Base-by-base conservation (phyloP, 2,113 vertebrate species). In the Petrocephalus zakoni region DNA sequence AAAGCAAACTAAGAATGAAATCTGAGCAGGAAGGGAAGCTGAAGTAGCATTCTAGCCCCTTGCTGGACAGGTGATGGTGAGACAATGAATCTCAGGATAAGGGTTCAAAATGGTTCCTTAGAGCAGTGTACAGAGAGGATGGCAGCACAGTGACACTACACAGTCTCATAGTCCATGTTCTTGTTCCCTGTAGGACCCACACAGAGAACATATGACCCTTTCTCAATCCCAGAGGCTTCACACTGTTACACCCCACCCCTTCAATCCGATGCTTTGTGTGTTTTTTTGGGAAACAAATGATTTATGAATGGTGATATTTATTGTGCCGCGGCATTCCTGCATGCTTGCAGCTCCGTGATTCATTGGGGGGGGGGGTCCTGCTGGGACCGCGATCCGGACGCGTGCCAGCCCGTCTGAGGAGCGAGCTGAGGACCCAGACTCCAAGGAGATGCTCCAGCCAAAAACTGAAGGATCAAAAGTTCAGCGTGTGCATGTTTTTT, bases 321-420 rank as follows among this genome's bases (percentile, higher is more conserved):
- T 95, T 92, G 92, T 93, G 91, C 93, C 94, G 92, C 91, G 89
- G 91, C 91, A 87, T 90, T 91, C 93, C 91, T 89, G 93, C 94
- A 93, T 93, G 93, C 92, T 92, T 90, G 93, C 92, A 93, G 94
- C 93, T 92, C 92, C 93, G 93, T 95, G 94, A 95, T 95, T 95
- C 95, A 95, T 95, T 92, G 88, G 15, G 5, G 78, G 91, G 81
- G 81, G 81, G 46, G 56, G 17, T 91, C 94, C 93, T 94, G 90
- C 83, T 91, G 92, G 94, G 94, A 93, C 93, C 92, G 90, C 92
- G 93, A 89, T 90, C 88, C 91, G 92, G 91, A 93, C 90, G 91
- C 93, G 92, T 94, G 94, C 95, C 94, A 95, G 93, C 94, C 94
- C 93, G 95, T 95, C 95, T 95, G 94, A 90, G 93, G 94, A 92